These are phyloP conservation scores for Trachemys scripta DNA, from an alignment of 2,113 vertebrate genomes.

Conservation along the genomic window DNA sequence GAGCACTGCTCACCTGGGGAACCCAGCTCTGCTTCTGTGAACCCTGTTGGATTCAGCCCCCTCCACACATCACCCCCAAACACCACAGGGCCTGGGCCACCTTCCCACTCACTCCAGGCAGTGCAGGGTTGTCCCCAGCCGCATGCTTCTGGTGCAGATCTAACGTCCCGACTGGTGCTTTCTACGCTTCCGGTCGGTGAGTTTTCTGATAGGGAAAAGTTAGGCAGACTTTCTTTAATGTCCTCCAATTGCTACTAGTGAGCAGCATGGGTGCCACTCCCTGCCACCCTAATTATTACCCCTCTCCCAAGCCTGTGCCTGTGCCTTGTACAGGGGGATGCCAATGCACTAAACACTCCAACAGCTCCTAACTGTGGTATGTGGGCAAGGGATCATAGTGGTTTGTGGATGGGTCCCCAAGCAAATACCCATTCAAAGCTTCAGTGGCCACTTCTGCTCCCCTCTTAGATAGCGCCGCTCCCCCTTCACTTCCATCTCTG, in stretches of 20 bases:
- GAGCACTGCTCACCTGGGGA: background rate
- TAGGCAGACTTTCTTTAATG: background rate
- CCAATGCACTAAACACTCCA: background rate
- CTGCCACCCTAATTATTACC: background rate
- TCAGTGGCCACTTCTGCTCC: background rate
- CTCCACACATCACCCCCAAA: too few relatives aligned
- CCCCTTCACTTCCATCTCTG: background rate
- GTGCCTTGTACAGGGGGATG: background rate
- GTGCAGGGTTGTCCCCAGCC: background rate
- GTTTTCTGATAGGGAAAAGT: background rate
- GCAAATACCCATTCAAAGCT: background rate
- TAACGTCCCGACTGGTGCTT: background rate
- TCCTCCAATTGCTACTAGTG: background rate
- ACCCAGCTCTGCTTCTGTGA: background rate
- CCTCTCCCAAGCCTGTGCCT: background rate
- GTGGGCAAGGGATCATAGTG: background rate
- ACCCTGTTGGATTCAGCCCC: background rate
- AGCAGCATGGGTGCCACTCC: background rate
- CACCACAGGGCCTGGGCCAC: background rate
- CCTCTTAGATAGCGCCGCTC: too few relatives aligned
- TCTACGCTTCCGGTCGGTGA: background rate
- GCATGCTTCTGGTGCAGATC: background rate
- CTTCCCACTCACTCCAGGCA: background rate
- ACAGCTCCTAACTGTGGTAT: background rate
- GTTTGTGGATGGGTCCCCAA: background rate